Percentiles rank a stretch among this genome's conserved stretches.
These are phyloP conservation scores for Leucophenga varia DNA, from an alignment of 1,140 invertebrate genomes.

Conservation along the genomic window DNA sequence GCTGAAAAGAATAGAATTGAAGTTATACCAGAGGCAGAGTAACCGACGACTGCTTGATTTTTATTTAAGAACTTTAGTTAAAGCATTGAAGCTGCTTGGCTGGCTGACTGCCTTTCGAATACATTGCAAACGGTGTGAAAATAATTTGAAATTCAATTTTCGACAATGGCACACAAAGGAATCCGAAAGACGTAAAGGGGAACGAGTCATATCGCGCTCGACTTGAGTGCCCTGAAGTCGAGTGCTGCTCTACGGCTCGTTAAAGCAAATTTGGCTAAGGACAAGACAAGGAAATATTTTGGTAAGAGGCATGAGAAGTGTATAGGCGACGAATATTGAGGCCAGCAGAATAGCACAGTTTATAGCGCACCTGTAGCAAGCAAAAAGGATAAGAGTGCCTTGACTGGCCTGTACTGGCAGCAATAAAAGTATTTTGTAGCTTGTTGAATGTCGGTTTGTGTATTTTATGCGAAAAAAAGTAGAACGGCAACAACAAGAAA, in stretches of 20 bases:
- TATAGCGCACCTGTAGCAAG: not conserved
- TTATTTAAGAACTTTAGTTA: too few species aligned
- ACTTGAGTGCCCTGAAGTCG: conserved; percentile 5
- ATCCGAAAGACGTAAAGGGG: conserved; percentile 31
- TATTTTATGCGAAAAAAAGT: conserved; percentile 3
- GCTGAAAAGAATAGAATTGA: not conserved
- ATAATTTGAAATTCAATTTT: conserved; percentile 55
- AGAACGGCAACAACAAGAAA: too few species aligned
- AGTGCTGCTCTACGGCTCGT: conserved; percentile 20
- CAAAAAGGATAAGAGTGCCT: too few species aligned
- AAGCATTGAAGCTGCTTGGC: too few species aligned
- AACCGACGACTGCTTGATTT: conserved; percentile 42
- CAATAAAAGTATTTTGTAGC: conserved; percentile 10
- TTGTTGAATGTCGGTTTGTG: conserved; percentile 45
- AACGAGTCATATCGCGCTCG: conserved; percentile 3
- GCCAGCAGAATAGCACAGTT: conserved; percentile 9
- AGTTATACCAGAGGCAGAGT: conserved; percentile 25
- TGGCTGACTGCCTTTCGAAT: too few species aligned
- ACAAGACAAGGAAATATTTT: conserved; percentile 6
- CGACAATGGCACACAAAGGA: conserved; percentile 53
- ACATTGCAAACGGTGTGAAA: conserved; percentile 49
- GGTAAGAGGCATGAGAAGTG: too few species aligned
- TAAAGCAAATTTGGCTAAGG: conserved; percentile 22
- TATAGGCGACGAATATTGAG: not conserved
- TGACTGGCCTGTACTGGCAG: too few species aligned